Evolutionary conservation across 2,113 vertebrate genomes (phyloP).

Genomic region (Salvelinus sp.): DNA sequence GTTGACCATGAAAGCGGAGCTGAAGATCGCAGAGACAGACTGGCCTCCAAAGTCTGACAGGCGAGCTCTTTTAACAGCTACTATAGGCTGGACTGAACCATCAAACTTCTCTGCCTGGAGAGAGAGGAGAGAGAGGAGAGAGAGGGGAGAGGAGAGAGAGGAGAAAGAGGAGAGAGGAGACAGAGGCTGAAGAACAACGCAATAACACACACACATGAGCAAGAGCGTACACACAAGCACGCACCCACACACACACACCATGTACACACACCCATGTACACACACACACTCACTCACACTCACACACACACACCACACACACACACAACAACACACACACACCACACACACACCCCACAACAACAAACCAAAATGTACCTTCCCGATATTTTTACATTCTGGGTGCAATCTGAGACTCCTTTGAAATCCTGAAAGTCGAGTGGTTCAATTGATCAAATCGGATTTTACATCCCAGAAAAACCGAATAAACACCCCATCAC

Average conservation of each 20-base stretch:
- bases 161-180: not conserved
- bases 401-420: not conserved
- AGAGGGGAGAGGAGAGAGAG: too few relatives aligned
- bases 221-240: not conserved
- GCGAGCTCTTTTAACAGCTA: conserved; percentile 88
- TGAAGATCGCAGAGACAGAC: conserved; percentile 84
- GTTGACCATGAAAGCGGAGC: conserved; percentile 86
- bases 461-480: conserved; percentile 52
- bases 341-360: too few relatives aligned
- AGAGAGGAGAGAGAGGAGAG: conserved; percentile 9
- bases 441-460: conserved; percentile 42
- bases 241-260: too few relatives aligned
- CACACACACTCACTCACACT: too few relatives aligned
- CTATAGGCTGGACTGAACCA: conserved; percentile 82
- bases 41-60: conserved; percentile 90
- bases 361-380: too few relatives aligned
- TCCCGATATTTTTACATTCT: too few relatives aligned
- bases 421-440: conserved; percentile 49
- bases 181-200: conserved; percentile 13
- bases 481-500: conserved; percentile 26
- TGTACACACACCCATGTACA: too few relatives aligned
- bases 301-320: too few relatives aligned
- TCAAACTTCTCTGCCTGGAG: conserved; percentile 88
- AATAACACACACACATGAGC: conserved; percentile 11
- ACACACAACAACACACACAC: too few relatives aligned